Conservation (phyloP, 2,113 vertebrate species). For the Pelmatolapia mariae region DNA sequence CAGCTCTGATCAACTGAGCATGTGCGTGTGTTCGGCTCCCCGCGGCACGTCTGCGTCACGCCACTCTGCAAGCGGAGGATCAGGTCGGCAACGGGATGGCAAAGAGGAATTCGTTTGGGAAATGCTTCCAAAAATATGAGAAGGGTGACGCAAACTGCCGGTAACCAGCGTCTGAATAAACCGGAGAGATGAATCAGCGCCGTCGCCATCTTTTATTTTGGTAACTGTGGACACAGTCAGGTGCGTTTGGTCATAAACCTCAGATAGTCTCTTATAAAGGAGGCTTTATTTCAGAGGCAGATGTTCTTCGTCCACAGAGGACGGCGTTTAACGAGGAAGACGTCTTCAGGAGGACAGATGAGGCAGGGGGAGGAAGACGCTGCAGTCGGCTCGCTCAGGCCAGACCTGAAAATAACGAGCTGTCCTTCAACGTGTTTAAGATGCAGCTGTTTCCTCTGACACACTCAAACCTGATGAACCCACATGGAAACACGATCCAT, state of each 20-base stretch:
- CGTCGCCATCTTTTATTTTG: not conserved
- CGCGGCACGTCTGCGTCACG: not conserved
- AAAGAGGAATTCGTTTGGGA: not conserved
- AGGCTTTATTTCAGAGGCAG: not conserved
- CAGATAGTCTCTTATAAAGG: not conserved
- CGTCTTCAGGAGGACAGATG: constrained; percentile 10
- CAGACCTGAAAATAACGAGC: not conserved
- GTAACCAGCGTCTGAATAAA: not conserved
- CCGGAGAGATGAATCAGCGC: not conserved
- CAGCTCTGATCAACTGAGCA: not conserved
- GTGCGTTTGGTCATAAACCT: not conserved
- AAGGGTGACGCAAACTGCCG: not conserved
- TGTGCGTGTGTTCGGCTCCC: not conserved
- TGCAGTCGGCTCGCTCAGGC: not conserved
- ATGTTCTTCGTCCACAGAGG: not conserved
- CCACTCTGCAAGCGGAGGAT: not conserved
- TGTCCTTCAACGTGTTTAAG: not conserved
- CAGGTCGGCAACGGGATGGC: not conserved
- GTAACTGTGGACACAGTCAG: not conserved
- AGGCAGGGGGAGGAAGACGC: not conserved
- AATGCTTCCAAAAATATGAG: not conserved
- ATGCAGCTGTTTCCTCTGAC: not conserved
- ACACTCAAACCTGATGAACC: not conserved
- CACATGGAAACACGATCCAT: not conserved
- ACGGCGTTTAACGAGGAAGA: not conserved